Base-by-base conservation (phyloP, 1,140 invertebrate genomes). In the Hylaeus anthracinus region DNA sequence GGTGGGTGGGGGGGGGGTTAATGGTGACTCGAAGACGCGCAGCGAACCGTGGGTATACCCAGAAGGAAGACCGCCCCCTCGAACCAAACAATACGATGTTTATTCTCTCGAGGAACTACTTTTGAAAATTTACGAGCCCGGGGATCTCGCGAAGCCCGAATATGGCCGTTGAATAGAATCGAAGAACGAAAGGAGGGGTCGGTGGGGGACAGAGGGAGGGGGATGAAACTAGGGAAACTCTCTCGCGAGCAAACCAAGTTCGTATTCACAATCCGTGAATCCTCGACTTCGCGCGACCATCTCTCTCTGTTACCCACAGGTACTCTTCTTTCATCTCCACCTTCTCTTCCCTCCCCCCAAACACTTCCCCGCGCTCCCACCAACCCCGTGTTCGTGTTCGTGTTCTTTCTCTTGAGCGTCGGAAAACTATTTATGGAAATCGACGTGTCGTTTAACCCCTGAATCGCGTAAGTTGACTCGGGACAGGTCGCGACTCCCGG, bases 71-170 rank as follows among this genome's bases (percentile, higher is more conserved):
- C 56, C 70, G 48, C 69, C 48, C 26, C 65, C 67, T 51, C 80
- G 74, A 56, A 41, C 74, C 83, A 79, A 83, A 84, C 83, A 79
- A 84, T 84, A 84, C 74, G 75, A 84, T 75, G 81, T 79, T 83
- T 84, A 79, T 84, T 72, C 81, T 82, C 70, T 43, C 43, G 74
- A 69, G 81, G 51, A 74, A 83, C 65, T 65, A 83, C 75, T 83
- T 79, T 82, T 75, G 83, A 45, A 66, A 83, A 84, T 84, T 84
- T 83, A 84, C 81, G 81, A 84, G 74, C 5, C 26, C 39, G 41
- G 78, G 56, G 66, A 58, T 82, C 72, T 61, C 41, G 56, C 60
- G 60, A 10, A 65, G 55, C 53, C 43, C 60, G 72, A 63, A 70
- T 41, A 63, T n/a, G 61, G 12, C 61, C 82, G 82, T 82, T 77